phyloP scores from a whole-genome alignment of 2,888 invertebrate genomes.

The Ormyrus pomaceus region DNA sequence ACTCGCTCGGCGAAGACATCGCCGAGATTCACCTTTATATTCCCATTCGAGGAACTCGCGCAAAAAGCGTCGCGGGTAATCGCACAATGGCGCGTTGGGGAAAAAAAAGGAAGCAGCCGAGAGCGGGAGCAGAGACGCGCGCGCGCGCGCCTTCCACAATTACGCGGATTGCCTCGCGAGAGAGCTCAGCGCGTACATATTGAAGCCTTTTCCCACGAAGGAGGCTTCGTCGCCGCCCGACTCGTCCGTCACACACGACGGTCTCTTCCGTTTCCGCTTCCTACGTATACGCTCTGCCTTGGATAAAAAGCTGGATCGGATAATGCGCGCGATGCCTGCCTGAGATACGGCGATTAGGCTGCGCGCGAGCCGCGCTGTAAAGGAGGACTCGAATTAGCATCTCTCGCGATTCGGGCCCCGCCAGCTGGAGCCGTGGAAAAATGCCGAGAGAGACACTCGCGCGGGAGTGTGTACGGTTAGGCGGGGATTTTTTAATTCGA shows the following conservation, averaged over 20 bases:
- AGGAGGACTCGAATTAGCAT: slow-evolving; percentile 30
- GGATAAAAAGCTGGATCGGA: slow-evolving; percentile 12
- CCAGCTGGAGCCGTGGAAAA: no score
- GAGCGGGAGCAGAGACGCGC: slow-evolving; percentile 4
- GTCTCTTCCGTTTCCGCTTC: slow-evolving; percentile 62
- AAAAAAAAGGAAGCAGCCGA: neutral
- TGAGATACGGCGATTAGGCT: slow-evolving; percentile 42
- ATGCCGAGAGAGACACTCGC: no score
- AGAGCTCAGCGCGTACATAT: slow-evolving; percentile 21
- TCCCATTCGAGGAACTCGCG: slow-evolving; percentile 41
- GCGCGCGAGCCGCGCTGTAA: neutral
- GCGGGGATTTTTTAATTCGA: no score
- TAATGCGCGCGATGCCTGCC: slow-evolving; percentile 43
- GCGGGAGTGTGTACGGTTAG: no score
- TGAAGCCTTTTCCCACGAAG: slow-evolving; percentile 47
- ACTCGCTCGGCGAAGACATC: neutral
- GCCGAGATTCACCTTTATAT: slow-evolving; percentile 38
- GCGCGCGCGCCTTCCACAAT: slow-evolving; percentile 28
- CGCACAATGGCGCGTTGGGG: no score
- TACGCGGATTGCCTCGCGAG: slow-evolving; percentile 38
- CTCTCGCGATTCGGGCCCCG: neutral
- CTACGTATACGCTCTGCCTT: slow-evolving; percentile 34
- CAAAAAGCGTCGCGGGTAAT: slow-evolving; percentile 1
- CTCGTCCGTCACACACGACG: slow-evolving; percentile 57
- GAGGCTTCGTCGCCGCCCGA: neutral